phyloP scores from a whole-genome alignment of 2,113 vertebrate genomes.

The Ictidomys tridecemlineatus region DNA sequence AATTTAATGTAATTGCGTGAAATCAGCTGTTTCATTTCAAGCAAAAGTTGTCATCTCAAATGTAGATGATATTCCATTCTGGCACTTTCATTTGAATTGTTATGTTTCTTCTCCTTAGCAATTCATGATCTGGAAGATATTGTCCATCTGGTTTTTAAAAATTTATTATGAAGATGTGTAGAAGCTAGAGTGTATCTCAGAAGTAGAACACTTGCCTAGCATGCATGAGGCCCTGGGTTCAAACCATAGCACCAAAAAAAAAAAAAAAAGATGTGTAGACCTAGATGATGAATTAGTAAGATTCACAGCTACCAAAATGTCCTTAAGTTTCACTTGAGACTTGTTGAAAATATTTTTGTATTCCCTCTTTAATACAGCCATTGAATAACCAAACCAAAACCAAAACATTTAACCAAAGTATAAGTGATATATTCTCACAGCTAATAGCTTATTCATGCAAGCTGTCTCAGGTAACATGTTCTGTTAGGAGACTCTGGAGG shows the following conservation, averaged over 20 bases:
- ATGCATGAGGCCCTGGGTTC: neutral
- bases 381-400: neutral
- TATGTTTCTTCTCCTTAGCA: neutral
- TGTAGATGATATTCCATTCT: neutral
- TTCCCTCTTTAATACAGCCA: neutral
- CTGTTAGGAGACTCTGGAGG: neutral
- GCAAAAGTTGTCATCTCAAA: neutral
- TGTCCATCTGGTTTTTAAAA: neutral
- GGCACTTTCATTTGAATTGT: neutral
- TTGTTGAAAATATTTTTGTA: neutral
- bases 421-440: neutral
- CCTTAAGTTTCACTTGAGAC: neutral
- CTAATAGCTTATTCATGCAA: neutral
- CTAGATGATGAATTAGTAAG: neutral
- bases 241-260: neutral
- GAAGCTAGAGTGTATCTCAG: neutral
- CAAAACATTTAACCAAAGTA: neutral
- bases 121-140: neutral
- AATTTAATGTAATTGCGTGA: neutral
- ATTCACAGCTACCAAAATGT: neutral
- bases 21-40: neutral
- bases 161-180: neutral
- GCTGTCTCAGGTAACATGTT: neutral
- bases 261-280: neutral
- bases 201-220: neutral